Base-by-base conservation (phyloP, 2,113 vertebrate genomes). In the Burhinus oedicnemus region DNA sequence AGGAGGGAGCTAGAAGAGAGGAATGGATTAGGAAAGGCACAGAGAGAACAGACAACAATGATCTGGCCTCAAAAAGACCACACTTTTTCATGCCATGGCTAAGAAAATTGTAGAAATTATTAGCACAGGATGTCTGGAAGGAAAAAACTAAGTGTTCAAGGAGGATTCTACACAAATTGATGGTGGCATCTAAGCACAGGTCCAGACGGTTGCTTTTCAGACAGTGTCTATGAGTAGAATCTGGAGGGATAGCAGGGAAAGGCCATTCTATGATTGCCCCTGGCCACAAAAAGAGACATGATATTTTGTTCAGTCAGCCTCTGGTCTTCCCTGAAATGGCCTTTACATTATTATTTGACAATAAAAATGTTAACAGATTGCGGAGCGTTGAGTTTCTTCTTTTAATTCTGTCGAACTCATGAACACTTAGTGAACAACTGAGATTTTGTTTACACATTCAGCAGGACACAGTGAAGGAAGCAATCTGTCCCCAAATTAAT, bases 401-500 rank as follows among this genome's bases (percentile, higher is more conserved):
- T 82, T 81, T 66, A 85, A 89, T 90, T 88, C 93, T 94, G 76
- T 85, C 11, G 1, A 94, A 91, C 65, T 88, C 91, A 45, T 44
- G 87, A 97, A 93, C 11, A 22, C 79, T 95, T 87, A 62, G 20
- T 2, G 87, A 97, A 96, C 68, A 97, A 94, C 57, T 21, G 45
- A 87, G 88, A 81, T 95, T 95, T 97, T 97, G 96, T 97, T 97
- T 97, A 96, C 87, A 90, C 61, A 82, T 97, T 78, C 96, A 95
- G 94, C 83, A 97, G 95, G 94, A 76, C 93, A 94, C 57, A 78
- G 64, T 54, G 94, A 97, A 95, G 92, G 95, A 96, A 97, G 93
- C 76, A 93, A 97, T 97, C 95, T 95, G 89, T 95, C 90, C 94
- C 70, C 91, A 93, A 88, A 98, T 94, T 97, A 97, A 98, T 97